phyloP scores from a whole-genome alignment of 2,797 vertebrate species.

The Bothrops alternatus region DNA sequence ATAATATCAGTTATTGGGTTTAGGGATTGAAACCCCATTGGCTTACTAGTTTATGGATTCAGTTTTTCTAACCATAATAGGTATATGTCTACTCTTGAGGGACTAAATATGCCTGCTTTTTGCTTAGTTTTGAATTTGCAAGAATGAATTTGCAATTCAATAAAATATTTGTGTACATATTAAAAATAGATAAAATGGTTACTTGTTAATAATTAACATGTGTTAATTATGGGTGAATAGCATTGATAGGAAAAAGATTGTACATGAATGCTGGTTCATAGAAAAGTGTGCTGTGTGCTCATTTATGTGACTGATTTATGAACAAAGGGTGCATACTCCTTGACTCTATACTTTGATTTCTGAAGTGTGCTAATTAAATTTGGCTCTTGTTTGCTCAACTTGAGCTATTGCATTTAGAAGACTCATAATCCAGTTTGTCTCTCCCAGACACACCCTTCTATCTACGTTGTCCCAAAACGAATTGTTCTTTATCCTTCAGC shows the following conservation, averaged over 20 bases:
- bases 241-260: not conserved
- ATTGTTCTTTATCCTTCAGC: conserved; percentile 8
- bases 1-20: not conserved
- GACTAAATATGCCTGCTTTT: not conserved
- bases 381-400: not conserved
- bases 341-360: not conserved
- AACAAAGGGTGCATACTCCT: not conserved
- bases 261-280: not conserved
- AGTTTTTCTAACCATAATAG: not conserved
- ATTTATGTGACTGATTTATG: not conserved
- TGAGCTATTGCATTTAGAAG: not conserved
- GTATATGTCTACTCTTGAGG: not conserved
- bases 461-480: conserved; percentile 10
- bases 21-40: not conserved
- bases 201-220: not conserved
- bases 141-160: not conserved
- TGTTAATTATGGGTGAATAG: not conserved
- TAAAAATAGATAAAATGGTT: not conserved
- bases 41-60: not conserved
- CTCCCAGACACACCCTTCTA: conserved; percentile 23
- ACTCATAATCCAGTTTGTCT: conserved; percentile 5
- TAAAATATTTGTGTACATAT: not conserved
- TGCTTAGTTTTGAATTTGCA: not conserved
- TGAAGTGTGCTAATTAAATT: not conserved
- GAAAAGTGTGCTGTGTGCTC: not conserved